Evolutionary conservation across 2,113 vertebrate species (phyloP).

Genomic region (Stegostoma tigrinum): DNA sequence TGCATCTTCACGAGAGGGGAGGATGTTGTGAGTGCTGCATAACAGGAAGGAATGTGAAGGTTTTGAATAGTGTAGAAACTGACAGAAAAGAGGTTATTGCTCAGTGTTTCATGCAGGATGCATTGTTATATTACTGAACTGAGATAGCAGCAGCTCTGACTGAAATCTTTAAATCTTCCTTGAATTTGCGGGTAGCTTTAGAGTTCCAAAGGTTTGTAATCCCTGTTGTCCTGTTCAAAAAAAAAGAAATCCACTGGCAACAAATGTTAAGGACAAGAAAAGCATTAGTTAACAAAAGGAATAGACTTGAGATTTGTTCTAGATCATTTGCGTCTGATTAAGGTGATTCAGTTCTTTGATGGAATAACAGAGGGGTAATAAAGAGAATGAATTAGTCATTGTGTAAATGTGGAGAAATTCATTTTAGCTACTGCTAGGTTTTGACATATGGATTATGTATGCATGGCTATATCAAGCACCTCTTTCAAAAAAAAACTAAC

Average conservation of each 20-base stretch:
- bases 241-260: neutral
- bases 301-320: neutral
- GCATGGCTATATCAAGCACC: neutral
- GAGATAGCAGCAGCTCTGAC: neutral
- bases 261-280: neutral
- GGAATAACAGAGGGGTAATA: neutral
- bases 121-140: neutral
- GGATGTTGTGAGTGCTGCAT: neutral
- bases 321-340: neutral
- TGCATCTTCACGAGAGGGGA: neutral
- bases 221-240: too few species aligned
- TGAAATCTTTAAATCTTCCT: too few species aligned
- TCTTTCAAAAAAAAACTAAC: neutral
- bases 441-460: neutral
- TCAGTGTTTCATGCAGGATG: neutral
- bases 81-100: neutral
- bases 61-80: neutral
- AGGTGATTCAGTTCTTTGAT: neutral
- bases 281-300: neutral
- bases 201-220: too few species aligned
- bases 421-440: too few species aligned
- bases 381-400: neutral
- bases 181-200: too few species aligned
- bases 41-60: neutral
- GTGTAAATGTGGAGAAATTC: neutral